These are phyloP conservation scores for Bombus terrestris DNA, from an alignment of 1,140 invertebrate species.

Conservation along the genomic window DNA sequence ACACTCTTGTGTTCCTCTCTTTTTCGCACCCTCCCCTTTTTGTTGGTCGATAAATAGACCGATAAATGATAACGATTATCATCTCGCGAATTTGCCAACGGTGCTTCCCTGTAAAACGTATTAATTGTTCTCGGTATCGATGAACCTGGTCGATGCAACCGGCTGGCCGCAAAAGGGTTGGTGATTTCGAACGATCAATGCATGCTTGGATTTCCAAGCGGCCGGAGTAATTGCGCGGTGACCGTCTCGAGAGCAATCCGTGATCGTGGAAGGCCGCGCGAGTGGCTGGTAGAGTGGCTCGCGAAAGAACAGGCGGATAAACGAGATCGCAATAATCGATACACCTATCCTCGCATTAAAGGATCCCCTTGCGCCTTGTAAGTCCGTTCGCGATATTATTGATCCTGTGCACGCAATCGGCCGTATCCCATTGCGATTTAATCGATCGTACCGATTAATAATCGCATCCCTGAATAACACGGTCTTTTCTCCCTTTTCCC, in stretches of 20 bases:
- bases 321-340: constrained; percentile 71
- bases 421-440: constrained; percentile 79
- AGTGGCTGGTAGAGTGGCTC: background rate
- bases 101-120: background rate
- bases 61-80: background rate
- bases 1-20: constrained; percentile 25
- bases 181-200: constrained; percentile 27
- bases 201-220: constrained; percentile 12
- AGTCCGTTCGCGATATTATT: constrained; percentile 75
- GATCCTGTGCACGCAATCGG: constrained; percentile 78
- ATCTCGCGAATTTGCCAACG: background rate
- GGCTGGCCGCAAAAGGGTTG: constrained; percentile 2
- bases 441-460: constrained; percentile 81
- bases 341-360: constrained; percentile 77
- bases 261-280: constrained; percentile 48
- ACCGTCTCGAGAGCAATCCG: constrained; percentile 41
- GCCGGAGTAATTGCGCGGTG: constrained; percentile 44
- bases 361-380: constrained; percentile 71
- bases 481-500: constrained; percentile 13
- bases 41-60: background rate
- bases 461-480: constrained; percentile 71
- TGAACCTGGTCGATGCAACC: background rate
- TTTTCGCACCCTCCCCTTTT: background rate
- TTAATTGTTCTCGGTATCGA: constrained; percentile 27
- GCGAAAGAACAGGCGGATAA: constrained; percentile 61